phyloP scores from a whole-genome alignment of 92 coral and sea anemone species.

The Muricea muricata region DNA sequence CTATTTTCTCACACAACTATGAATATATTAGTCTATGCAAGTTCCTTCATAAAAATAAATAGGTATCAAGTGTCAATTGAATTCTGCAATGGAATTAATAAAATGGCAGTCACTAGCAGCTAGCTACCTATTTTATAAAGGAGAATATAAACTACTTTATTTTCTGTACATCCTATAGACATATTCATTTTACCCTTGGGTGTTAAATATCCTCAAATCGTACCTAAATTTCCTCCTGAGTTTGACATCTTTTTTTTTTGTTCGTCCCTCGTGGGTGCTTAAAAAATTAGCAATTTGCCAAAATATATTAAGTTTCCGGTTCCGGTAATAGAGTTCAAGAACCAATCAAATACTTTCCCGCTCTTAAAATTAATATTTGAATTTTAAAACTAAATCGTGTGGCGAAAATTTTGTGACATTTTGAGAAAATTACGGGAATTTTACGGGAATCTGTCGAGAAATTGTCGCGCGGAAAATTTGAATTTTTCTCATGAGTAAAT shows the following conservation, averaged over 20 bases:
- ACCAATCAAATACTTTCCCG: conserved; percentile 10
- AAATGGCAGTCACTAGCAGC: too few species aligned
- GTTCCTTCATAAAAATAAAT: too few species aligned
- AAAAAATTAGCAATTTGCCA: background rate
- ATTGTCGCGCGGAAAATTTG: conserved; percentile 35
- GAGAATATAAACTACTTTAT: too few species aligned
- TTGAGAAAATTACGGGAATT: too few species aligned
- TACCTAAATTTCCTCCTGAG: conserved; percentile 17
- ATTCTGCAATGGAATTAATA: too few species aligned
- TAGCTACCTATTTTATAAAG: too few species aligned
- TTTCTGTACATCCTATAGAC: too few species aligned
- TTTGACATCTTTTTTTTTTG: conserved; percentile 14
- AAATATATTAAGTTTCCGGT: background rate
- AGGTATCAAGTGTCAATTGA: too few species aligned
- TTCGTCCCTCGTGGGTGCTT: background rate
- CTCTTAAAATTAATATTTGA: too few species aligned
- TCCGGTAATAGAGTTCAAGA: too few species aligned
- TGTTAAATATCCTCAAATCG: background rate
- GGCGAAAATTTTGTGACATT: background rate
- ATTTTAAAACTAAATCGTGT: background rate
- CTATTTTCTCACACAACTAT: too few species aligned
- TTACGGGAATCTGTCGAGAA: background rate
- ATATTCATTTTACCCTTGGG: background rate
- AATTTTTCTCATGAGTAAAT: background rate
- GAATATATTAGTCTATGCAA: too few species aligned